Evolutionary conservation across 2,113 vertebrate genomes (phyloP).

Genomic region (Bucco capensis): DNA sequence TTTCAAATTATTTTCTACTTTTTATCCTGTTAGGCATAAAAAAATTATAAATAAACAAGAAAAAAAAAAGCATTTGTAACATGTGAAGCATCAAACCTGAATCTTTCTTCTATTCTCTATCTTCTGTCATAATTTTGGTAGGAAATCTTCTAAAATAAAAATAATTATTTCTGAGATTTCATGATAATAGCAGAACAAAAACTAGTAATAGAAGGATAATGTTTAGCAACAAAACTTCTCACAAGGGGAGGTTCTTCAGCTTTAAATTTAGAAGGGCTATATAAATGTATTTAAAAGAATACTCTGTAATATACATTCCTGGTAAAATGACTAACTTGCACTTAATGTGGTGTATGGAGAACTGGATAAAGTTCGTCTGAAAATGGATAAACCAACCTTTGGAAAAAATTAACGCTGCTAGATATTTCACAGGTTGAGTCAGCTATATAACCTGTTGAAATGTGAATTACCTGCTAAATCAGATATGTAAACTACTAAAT

Average conservation of each 20-base stretch:
- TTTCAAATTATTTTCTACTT: neutral
- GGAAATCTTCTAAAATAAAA: neutral
- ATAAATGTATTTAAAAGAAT: neutral
- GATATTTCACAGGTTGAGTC: slow-evolving; percentile 12
- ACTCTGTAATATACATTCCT: neutral
- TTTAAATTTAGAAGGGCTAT: neutral
- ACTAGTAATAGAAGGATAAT: neutral
- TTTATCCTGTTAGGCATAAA: neutral
- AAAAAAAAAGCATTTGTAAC: neutral
- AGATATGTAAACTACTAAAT: slow-evolving; percentile 36
- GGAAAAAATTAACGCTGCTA: slow-evolving; percentile 61
- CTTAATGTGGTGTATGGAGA: neutral
- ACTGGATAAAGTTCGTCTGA: slow-evolving; percentile 41
- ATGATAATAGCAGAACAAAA: neutral
- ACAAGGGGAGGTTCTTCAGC: neutral
- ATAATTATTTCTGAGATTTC: neutral
- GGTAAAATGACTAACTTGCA: slow-evolving; percentile 31
- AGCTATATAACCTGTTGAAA: slow-evolving; percentile 47
- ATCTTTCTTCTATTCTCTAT: neutral
- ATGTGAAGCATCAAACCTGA: neutral
- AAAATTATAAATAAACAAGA: neutral
- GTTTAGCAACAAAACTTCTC: neutral
- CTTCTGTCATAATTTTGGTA: neutral
- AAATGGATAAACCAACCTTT: slow-evolving; percentile 44
- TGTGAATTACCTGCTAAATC: slow-evolving; percentile 58